Evolutionary conservation across 2,113 vertebrate genomes (phyloP), one percentile per base, ranked within the genome.

Genomic region (Pterocles gutturalis): DNA sequence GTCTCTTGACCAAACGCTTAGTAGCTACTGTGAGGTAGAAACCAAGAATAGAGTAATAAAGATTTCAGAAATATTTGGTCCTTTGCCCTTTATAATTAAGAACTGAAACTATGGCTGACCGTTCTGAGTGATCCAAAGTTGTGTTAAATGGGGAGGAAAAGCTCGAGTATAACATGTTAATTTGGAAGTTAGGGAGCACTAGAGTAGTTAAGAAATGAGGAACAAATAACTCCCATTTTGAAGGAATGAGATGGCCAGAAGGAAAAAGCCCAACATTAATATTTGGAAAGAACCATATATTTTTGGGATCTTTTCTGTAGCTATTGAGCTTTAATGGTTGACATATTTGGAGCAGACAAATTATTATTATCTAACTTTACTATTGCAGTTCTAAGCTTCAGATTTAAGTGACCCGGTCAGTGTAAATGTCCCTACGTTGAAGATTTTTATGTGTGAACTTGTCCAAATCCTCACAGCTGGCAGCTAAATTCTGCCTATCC

Each of bases 231-330:
- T 60, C 25, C 36, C 13, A 29, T 4, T 38, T n/a, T 88, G 29
- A 70, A 83, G 57, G 48, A 75, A 48, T 38, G 13, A 75, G 46
- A 36, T 43, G 15, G 20, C 48, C 16, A 9, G n/a, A 38, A 75
- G 62, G 29, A 8, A 11, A 71, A 86, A 77, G 6, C 4, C 22
- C 20, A 49, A 54, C 58, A 22, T 67, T 67, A 67, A 9, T 77
- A 60, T 89, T 72, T 80, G 31, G 19, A 9, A 54, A 51, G 80
- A 66, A 28, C 1, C 1, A 7, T 13, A 9, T 0, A 0, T 33
- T 45, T 80, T 65, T 64, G 62, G 33, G 34, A 73, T 58, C 20
- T 54, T 34, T 61, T 81, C 34, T 55, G 43, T 33, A 87, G 53
- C 57, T 64, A 11, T 29, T 0, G 0, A 67, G 13, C 58, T 53